These are phyloP conservation scores for Festucalex cinctus DNA, from an alignment of 2,113 vertebrate genomes.

Conservation along the genomic window DNA sequence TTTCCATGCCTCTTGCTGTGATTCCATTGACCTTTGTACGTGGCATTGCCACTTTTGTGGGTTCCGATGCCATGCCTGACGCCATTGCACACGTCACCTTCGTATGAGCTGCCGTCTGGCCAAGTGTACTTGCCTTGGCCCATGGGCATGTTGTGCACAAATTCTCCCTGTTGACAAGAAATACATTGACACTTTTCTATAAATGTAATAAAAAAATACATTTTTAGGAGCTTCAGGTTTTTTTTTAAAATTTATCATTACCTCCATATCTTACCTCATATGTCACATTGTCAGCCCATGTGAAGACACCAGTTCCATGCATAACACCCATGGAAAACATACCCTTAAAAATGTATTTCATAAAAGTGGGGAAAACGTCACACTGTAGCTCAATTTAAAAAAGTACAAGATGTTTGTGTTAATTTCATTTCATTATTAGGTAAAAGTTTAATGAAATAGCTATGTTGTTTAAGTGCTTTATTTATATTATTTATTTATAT, in stretches of 20 bases:
- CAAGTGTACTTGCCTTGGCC: slow-evolving; percentile 78
- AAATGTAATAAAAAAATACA: background rate
- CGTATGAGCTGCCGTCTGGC: slow-evolving; percentile 81
- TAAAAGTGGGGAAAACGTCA: background rate
- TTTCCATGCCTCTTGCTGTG: slow-evolving; percentile 82
- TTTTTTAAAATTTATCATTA: background rate
- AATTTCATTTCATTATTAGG: too few species aligned
- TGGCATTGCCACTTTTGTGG: slow-evolving; percentile 70
- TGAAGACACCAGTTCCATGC: slow-evolving; percentile 82
- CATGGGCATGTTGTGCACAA: slow-evolving; percentile 78
- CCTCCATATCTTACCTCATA: slow-evolving; percentile 79
- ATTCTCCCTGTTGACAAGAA: slow-evolving; percentile 77
- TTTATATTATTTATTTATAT: background rate
- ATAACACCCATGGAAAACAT: slow-evolving; percentile 83
- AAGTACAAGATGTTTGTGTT: background rate
- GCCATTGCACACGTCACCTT: slow-evolving; percentile 76
- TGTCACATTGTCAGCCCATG: slow-evolving; percentile 77
- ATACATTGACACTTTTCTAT: too few species aligned
- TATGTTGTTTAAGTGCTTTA: too few species aligned
- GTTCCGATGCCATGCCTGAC: slow-evolving; percentile 80
- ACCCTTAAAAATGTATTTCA: slow-evolving; percentile 72
- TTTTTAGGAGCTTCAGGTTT: background rate
- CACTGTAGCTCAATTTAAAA: background rate
- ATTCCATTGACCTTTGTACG: slow-evolving; percentile 84
- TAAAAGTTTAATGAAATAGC: background rate